Conservation (phyloP, 2,888 invertebrate species). For the Pelosia muscerda region DNA sequence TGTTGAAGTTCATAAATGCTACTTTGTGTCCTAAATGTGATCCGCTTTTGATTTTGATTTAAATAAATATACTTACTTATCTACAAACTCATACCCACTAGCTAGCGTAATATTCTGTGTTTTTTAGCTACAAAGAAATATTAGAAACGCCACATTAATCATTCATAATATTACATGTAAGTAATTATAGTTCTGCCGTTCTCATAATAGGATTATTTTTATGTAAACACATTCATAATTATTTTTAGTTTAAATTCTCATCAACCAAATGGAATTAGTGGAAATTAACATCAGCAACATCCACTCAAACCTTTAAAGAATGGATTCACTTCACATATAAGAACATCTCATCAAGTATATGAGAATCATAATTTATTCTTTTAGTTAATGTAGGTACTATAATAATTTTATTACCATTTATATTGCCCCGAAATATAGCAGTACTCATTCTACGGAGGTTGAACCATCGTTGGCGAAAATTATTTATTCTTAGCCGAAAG, state of each 20-base stretch:
- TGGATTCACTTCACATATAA: neutral
- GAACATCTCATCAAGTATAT: conserved; percentile 6
- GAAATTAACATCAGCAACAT: conserved; percentile 5
- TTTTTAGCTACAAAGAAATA: neutral
- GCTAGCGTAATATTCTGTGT: no score
- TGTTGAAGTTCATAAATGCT: no score
- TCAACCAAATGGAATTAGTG: conserved; percentile 1
- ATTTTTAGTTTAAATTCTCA: conserved; percentile 7
- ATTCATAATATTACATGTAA: neutral
- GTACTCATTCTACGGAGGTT: neutral
- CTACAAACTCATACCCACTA: neutral
- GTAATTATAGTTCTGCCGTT: neutral
- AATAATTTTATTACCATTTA: conserved; percentile 9
- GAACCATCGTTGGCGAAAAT: conserved; percentile 2
- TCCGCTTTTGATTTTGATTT: neutral
- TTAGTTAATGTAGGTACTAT: conserved; percentile 11
- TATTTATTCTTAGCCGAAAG: neutral
- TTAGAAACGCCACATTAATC: neutral
- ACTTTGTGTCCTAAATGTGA: no score
- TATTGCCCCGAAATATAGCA: neutral
- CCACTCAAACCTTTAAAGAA: neutral
- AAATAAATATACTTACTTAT: neutral
- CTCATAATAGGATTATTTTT: conserved; percentile 5
- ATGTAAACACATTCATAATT: neutral
- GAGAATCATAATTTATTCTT: neutral